These are phyloP conservation scores for Theropithecus gelada DNA, from an alignment of 2,113 vertebrate species.

Conservation along the genomic window DNA sequence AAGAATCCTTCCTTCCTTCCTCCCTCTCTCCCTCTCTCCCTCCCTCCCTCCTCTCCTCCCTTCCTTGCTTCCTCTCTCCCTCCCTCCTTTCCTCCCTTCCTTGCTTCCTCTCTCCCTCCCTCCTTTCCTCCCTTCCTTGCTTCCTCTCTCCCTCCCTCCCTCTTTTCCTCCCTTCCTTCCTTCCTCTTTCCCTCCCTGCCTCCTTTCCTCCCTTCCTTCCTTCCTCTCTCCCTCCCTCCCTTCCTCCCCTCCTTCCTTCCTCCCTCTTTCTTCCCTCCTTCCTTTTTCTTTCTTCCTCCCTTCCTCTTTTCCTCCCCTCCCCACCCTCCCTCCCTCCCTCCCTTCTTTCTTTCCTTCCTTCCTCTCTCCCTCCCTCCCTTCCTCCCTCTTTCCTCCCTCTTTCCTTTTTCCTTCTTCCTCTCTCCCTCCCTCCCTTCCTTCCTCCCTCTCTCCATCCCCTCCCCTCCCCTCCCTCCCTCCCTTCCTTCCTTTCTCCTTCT, in stretches of 20 bases:
- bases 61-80: accelerated
- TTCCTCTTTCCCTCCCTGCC: accelerated
- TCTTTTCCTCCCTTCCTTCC: accelerated
- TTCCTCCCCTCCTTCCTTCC: accelerated
- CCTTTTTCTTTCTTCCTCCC: too few relatives aligned
- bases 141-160: accelerated
- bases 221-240: accelerated
- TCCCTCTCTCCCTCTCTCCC: accelerated
- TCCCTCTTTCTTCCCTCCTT: accelerated
- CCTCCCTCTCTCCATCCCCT: too few relatives aligned
- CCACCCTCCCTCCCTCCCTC: accelerated
- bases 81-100: accelerated
- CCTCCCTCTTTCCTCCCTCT: too few relatives aligned
- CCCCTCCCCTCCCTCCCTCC: too few relatives aligned
- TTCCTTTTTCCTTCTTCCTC: too few relatives aligned
- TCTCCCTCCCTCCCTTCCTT: not conserved
- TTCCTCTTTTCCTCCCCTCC: too few relatives aligned
- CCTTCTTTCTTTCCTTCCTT: too few relatives aligned
- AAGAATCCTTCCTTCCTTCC: not conserved
- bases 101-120: accelerated
- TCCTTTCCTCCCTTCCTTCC: accelerated
- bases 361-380: too few relatives aligned
- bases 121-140: accelerated
- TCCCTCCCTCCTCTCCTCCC: accelerated
- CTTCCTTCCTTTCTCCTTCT: too few relatives aligned